These are phyloP conservation scores for Drosophila paranaensis DNA, from an alignment of 2,888 invertebrate genomes.

Conservation along the genomic window DNA sequence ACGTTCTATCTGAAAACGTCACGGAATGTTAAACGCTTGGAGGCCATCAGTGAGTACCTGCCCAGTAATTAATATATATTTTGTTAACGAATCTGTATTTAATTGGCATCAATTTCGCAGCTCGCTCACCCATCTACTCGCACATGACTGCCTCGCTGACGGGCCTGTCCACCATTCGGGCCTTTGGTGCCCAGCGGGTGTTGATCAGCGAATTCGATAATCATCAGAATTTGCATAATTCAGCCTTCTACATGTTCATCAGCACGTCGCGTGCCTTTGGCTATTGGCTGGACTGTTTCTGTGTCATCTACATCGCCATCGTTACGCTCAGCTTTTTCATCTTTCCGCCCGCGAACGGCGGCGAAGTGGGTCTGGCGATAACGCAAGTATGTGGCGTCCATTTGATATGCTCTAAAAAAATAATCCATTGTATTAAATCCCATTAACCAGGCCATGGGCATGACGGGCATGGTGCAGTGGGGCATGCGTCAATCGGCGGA, in stretches of 20 bases:
- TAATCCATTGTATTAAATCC: neutral
- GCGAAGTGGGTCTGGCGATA: slow-evolving; percentile 91
- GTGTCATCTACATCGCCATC: slow-evolving; percentile 93
- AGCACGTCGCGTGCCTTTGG: slow-evolving; percentile 97
- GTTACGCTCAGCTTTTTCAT: slow-evolving; percentile 95
- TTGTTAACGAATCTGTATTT: neutral
- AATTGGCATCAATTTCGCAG: slow-evolving; percentile 82
- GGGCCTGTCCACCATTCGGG: slow-evolving; percentile 96
- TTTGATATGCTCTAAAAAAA: neutral
- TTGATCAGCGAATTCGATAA: slow-evolving; percentile 92
- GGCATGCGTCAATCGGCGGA: slow-evolving; percentile 97
- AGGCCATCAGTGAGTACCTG: slow-evolving; percentile 90
- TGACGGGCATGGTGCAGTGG: slow-evolving; percentile 90
- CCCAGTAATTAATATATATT: neutral
- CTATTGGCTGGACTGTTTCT: slow-evolving; percentile 95
- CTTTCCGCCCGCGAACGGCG: slow-evolving; percentile 88
- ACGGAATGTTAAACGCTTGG: slow-evolving; percentile 91
- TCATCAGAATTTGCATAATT: slow-evolving; percentile 94
- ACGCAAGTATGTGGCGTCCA: slow-evolving; percentile 86
- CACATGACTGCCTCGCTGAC: slow-evolving; percentile 95
- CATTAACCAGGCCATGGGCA: slow-evolving; percentile 86
- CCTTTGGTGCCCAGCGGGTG: slow-evolving; percentile 92
- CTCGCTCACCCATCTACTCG: slow-evolving; percentile 96
- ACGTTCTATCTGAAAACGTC: slow-evolving; percentile 92
- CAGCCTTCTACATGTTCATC: slow-evolving; percentile 96